These are phyloP conservation scores for Bombus affinis DNA, from an alignment of 1,140 invertebrate genomes.

Conservation along the genomic window DNA sequence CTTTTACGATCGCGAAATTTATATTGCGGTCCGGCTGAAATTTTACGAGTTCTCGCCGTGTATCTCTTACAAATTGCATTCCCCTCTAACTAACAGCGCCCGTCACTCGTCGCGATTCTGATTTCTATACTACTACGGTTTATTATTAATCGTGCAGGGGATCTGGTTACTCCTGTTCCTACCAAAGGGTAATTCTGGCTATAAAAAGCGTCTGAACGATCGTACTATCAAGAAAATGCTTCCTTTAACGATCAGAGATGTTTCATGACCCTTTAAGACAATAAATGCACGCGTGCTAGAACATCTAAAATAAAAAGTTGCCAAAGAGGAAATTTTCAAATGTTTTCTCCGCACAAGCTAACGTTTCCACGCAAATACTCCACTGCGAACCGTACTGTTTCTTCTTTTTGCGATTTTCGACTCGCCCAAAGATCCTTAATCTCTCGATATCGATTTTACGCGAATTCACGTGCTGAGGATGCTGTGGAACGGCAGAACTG, in stretches of 20 bases:
- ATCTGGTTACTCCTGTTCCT: background rate
- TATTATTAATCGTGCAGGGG: background rate
- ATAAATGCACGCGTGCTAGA: too few species aligned
- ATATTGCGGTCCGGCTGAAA: slow-evolving; percentile 37
- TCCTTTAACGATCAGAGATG: too few species aligned
- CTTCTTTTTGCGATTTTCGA: background rate
- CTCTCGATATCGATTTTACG: slow-evolving; percentile 43
- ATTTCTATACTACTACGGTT: background rate
- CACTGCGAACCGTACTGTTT: background rate
- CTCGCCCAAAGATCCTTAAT: background rate
- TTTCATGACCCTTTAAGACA: too few species aligned
- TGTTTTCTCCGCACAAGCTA: too few species aligned
- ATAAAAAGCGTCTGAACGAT: too few species aligned
- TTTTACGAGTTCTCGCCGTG: slow-evolving; percentile 46
- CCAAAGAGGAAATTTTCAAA: too few species aligned
- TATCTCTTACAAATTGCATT: slow-evolving; percentile 43
- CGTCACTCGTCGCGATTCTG: background rate
- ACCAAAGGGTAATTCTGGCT: background rate
- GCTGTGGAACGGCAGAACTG: slow-evolving; percentile 33
- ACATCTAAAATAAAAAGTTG: too few species aligned
- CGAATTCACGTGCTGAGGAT: slow-evolving; percentile 41
- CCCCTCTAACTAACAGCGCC: background rate
- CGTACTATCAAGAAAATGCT: too few species aligned
- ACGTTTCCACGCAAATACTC: too few species aligned
- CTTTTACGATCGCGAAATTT: slow-evolving; percentile 53